Conservation (phyloP, 2,113 vertebrate genomes). For the Bubalus kerabau region DNA sequence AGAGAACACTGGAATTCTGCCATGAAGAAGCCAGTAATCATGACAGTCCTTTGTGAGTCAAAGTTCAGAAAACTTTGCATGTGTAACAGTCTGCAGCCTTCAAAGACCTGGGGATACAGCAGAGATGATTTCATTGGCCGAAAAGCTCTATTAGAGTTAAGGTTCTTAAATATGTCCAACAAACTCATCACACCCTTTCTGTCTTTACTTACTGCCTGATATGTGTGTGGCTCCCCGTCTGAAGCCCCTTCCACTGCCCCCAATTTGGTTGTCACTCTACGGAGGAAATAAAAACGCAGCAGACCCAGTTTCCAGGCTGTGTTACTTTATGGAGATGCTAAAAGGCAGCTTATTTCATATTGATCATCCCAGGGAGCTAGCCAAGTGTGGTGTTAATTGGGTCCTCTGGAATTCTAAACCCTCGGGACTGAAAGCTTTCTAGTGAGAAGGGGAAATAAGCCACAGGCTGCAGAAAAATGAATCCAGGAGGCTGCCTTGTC, state of each 20-base stretch:
- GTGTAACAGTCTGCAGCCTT: background rate
- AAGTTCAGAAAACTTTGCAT: background rate
- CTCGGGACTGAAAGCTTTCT: slow-evolving; percentile 73
- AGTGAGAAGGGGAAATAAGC: slow-evolving; percentile 57
- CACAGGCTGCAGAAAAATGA: slow-evolving; percentile 71
- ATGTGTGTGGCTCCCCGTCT: background rate
- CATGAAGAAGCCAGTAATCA: background rate
- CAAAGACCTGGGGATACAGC: background rate
- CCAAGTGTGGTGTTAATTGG: slow-evolving; percentile 83
- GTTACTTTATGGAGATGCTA: slow-evolving; percentile 75
- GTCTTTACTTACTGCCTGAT: background rate
- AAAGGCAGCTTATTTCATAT: slow-evolving; percentile 80
- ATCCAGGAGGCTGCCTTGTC: slow-evolving; percentile 10
- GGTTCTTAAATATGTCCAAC: background rate
- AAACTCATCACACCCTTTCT: background rate
- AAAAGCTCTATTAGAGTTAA: background rate
- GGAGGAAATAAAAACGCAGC: background rate
- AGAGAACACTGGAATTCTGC: background rate
- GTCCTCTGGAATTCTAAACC: slow-evolving; percentile 82
- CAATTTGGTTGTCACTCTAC: background rate
- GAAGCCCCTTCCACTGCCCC: background rate
- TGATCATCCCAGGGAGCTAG: slow-evolving; percentile 76
- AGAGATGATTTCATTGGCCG: background rate
- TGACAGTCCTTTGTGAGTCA: background rate
- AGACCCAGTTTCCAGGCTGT: slow-evolving; percentile 63